These are phyloP conservation scores for Lutjanus argentimaculatus DNA, from an alignment of 2,797 vertebrate species.

Conservation along the genomic window DNA sequence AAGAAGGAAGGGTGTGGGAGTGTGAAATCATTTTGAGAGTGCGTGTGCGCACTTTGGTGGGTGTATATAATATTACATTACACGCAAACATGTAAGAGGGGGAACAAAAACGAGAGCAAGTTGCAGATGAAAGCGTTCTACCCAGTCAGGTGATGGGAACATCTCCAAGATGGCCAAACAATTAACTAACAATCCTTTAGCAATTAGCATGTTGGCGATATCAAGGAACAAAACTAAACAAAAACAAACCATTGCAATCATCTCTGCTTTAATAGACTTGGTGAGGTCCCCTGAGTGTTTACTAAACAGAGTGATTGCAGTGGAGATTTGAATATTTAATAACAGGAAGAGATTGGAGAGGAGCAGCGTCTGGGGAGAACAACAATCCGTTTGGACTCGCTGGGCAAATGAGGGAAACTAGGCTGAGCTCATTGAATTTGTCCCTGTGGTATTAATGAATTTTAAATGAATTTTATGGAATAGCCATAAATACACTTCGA, in stretches of 20 bases:
- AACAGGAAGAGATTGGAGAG: conserved; percentile 80
- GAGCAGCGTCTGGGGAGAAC: conserved; percentile 74
- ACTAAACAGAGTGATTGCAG: conserved; percentile 81
- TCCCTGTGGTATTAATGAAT: conserved; percentile 80
- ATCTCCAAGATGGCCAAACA: conserved; percentile 29
- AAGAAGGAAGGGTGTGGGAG: conserved; percentile 60
- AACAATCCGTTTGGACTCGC: conserved; percentile 81
- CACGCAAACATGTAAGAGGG: conserved; percentile 19
- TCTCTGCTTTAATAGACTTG: conserved; percentile 76
- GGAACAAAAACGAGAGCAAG: neutral
- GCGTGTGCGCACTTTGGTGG: conserved; percentile 22
- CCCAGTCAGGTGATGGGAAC: conserved; percentile 26
- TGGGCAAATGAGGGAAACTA: conserved; percentile 79
- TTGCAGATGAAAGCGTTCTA: conserved; percentile 3
- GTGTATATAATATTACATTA: conserved; percentile 27
- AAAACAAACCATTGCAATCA: conserved; percentile 80
- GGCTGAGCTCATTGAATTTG: conserved; percentile 74
- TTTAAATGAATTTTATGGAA: conserved; percentile 77
- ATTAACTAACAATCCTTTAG: conserved; percentile 52
- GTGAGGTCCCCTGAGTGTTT: conserved; percentile 78
- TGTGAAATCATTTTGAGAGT: conserved; percentile 49
- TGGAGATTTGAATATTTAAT: conserved; percentile 87
- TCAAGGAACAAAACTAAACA: conserved; percentile 68
- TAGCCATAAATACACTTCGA: conserved; percentile 72
- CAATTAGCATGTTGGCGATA: conserved; percentile 68